Base-by-base conservation (phyloP, 2,113 vertebrate species). In the Pachyramphus minor region DNA sequence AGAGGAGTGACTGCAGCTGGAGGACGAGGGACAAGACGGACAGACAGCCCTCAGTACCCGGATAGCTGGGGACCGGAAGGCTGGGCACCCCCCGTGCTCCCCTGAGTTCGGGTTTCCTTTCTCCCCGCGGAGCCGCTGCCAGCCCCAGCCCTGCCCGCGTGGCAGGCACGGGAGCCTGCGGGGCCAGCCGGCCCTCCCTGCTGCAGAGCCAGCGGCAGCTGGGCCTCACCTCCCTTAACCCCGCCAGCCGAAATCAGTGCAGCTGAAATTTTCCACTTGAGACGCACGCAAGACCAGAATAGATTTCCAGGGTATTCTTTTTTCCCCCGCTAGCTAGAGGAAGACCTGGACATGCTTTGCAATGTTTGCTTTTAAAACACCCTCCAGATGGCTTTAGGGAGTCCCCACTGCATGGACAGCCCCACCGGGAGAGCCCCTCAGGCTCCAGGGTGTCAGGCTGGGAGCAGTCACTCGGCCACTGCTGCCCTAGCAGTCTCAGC, bases 231-330 rank as follows among this genome's bases (percentile, higher is more conserved):
- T 94, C 87, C 87, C 21, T 4, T 87, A 35, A 92, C 87, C 95
- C 89, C 28, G 22, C 19, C 83, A 52, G 5, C 31, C 15, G 3
- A 14, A 33, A 63, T 33, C 89, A 33, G 18, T 49, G 12, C 83
- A 13, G 79, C 80, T 44, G 59, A 95, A 92, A 92, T 92, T 96
- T 96, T 96, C 96, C 87, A 63, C 87, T 90, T 47, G 90, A 79
- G 88, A 87, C 11, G 3, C 59, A 30, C 30, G 28, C 1, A 4
- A 62, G 67, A 80, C 75, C 71, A 71, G 67, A 90, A 95, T 47
- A 92, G 42, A 30, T 45, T 86, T 78, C 39, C 79, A 88, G 71
- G 11, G 14, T 79, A 19, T 27, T 64, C 14, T 23, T 35, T 41
- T 44, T 19, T 5, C 6, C 0, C 1, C 8, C 12, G 7, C 64